Evolutionary conservation across 2,113 vertebrate genomes (phyloP), one percentile per base, ranked within the genome.

Genomic region (Nycticebus coucang): DNA sequence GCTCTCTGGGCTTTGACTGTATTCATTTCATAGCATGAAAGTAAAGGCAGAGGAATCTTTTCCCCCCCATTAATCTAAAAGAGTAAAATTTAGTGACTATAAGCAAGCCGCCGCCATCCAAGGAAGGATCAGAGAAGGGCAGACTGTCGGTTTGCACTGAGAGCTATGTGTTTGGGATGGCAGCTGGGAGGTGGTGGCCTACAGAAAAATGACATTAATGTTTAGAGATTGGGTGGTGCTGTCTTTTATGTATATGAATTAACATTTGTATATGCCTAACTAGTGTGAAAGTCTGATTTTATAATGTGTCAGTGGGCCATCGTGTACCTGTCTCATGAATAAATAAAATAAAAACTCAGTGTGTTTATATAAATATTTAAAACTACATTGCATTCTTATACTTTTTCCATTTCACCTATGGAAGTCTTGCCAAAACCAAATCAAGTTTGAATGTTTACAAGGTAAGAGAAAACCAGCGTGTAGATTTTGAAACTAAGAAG

Each of bases 21-120:
- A 62, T 96, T 97, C 68, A 22, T 92, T 97, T 94, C 94, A 96
- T 92, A 97, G 83, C 97, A 84, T 95, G 80, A 96, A 88, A 18
- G 8, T 75, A 83, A 96, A 96, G 45, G 87, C 80, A 35, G 72
- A 95, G 83, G 21, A 53, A 59, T 80, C 82, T 90, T 93, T 93
- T 8, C 21, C 24, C 88, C 24, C 88, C 92, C 69, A 30, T 90
- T 94, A 88, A 89, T 93, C 81, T 93, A 64, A 77, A 87, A 87
- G 91, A 95, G 75, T 96, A 89, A 59, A 74, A 28, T 95, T 18
- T 33, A 93, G 66, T 55, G 17, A 95, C 66, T 91, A 2, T 84
- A 95, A 94, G 86, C 35, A 80, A 41, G 13, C 74, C 60, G 18
- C 28, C n/a, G 13, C 28, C n/a, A 22, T 80, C 90, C 92, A 83